These are phyloP conservation scores for Genyomyrus donnyi DNA, from an alignment of 2,113 vertebrate species.

Conservation along the genomic window DNA sequence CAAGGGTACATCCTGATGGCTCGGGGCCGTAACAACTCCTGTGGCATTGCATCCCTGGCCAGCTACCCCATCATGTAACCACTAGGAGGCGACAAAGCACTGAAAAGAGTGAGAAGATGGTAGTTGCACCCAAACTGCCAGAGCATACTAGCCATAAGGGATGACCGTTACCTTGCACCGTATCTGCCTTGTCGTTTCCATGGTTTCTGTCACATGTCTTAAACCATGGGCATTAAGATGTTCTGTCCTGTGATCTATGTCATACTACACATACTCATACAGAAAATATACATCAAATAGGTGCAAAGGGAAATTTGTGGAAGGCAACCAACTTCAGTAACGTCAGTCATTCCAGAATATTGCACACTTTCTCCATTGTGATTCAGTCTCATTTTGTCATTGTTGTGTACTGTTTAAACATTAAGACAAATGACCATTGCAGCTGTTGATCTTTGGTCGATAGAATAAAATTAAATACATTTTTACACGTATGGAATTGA, in stretches of 20 bases:
- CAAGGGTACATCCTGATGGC: conserved; percentile 71
- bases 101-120: background rate
- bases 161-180: background rate
- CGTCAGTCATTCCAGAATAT: background rate
- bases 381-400: background rate
- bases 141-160: background rate
- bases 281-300: background rate
- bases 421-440: background rate
- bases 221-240: background rate
- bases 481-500: background rate
- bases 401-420: background rate
- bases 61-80: conserved; percentile 71
- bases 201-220: background rate
- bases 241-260: background rate
- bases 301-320: background rate
- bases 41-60: conserved; percentile 67
- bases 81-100: background rate
- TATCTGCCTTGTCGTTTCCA: background rate
- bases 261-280: background rate
- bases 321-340: background rate
- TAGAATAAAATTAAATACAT: background rate
- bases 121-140: background rate
- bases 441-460: background rate
- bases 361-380: background rate
- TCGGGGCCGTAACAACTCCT: conserved; percentile 65